These are phyloP conservation scores for Psittacula derbiana DNA, from an alignment of 2,797 vertebrate species.

Conservation along the genomic window DNA sequence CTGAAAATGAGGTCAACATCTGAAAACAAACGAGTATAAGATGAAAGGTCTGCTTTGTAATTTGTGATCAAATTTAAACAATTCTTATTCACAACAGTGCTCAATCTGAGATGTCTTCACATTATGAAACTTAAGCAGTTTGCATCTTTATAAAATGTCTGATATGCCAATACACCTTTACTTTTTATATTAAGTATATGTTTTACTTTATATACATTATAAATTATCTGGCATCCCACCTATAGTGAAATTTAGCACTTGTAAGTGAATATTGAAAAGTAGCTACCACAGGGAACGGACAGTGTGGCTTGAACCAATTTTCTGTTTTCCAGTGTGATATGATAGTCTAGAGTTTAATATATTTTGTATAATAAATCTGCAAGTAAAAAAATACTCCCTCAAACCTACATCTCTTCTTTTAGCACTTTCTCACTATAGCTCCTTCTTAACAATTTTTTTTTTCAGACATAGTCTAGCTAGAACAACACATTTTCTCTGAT, in stretches of 20 bases:
- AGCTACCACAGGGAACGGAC: background rate
- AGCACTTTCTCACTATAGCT: background rate
- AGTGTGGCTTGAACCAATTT: constrained; percentile 12
- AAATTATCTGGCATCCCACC: constrained; percentile 1
- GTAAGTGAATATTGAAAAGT: background rate
- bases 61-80: background rate
- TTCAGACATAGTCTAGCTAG: background rate
- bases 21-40: background rate
- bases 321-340: background rate
- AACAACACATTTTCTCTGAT: background rate
- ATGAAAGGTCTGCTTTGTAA: background rate
- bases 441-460: background rate
- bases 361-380: background rate
- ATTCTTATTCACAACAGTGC: background rate
- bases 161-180: background rate
- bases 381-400: background rate
- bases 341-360: background rate
- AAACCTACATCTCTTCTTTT: background rate
- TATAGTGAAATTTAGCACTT: constrained; percentile 29
- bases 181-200: background rate
- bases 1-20: constrained; percentile 9
- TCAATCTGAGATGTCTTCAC: background rate
- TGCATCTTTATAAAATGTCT: background rate
- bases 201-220: background rate
- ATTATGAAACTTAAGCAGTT: background rate